These are phyloP conservation scores for Leptopilina myrica DNA, from an alignment of 2,888 invertebrate genomes.

Conservation along the genomic window DNA sequence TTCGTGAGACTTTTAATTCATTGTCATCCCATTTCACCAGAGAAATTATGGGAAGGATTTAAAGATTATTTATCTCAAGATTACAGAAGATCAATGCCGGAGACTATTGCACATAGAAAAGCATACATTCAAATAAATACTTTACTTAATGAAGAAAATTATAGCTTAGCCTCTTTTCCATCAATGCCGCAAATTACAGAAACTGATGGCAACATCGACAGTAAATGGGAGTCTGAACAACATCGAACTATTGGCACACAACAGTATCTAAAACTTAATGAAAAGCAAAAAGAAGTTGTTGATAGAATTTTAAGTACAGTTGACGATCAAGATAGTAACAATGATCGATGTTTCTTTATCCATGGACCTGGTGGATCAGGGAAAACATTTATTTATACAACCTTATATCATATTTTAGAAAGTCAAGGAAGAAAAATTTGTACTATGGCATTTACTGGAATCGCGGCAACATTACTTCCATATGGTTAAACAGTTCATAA, in stretches of 20 bases:
- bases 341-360: no score
- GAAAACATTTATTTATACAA: no score
- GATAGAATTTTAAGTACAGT: background rate
- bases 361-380: no score
- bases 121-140: background rate
- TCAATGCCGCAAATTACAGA: background rate
- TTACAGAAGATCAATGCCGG: no score
- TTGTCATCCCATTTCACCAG: constrained; percentile 52
- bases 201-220: background rate
- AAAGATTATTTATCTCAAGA: constrained; percentile 23
- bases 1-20: constrained; percentile 65
- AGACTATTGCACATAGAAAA: no score
- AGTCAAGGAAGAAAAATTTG: background rate
- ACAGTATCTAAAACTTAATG: constrained; percentile 36
- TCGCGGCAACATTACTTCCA: background rate
- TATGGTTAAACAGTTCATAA: background rate
- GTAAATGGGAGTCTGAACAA: constrained; percentile 2
- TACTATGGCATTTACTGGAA: background rate
- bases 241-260: constrained; percentile 18
- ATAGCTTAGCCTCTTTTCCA: constrained; percentile 32
- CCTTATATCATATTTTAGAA: no score
- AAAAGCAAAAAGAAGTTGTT: constrained; percentile 43
- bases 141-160: constrained; percentile 28
- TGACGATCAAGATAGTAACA: no score
- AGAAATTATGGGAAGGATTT: constrained; percentile 46